These are phyloP conservation scores for Hirundichthys speculiger DNA, from an alignment of 2,113 vertebrate species.

Conservation along the genomic window DNA sequence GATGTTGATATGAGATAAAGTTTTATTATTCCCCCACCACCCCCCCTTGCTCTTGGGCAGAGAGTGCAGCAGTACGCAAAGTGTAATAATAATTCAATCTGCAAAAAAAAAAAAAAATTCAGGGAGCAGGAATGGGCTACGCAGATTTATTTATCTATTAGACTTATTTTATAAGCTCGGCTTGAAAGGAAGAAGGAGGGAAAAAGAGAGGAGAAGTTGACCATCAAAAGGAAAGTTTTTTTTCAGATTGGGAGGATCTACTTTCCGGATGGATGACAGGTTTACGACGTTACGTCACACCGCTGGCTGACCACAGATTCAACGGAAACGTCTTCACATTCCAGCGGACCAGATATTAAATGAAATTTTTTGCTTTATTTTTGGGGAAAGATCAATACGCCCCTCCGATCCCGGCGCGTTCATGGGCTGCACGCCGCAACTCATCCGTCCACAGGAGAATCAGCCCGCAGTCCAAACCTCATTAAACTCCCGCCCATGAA, in stretches of 20 bases:
- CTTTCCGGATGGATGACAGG: slow-evolving; percentile 32
- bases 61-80: slow-evolving; percentile 42
- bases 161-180: slow-evolving; percentile 32
- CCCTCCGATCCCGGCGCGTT: slow-evolving; percentile 2
- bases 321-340: slow-evolving; percentile 15
- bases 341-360: background rate
- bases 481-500: slow-evolving; percentile 64
- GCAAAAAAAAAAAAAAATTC: slow-evolving; percentile 31
- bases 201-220: slow-evolving; percentile 8
- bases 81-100: slow-evolving; percentile 49
- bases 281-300: too few relatives aligned
- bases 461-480: slow-evolving; percentile 62
- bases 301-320: slow-evolving; percentile 15
- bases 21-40: slow-evolving; percentile 23
- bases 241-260: slow-evolving; percentile 16
- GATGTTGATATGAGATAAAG: slow-evolving; percentile 36
- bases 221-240: slow-evolving; percentile 12
- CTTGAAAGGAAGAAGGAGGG: slow-evolving; percentile 12
- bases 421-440: slow-evolving; percentile 12
- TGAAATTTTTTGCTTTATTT: slow-evolving; percentile 2
- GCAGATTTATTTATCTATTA: slow-evolving; percentile 43
- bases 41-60: slow-evolving; percentile 16
- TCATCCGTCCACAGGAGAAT: slow-evolving; percentile 40
- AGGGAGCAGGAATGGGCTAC: slow-evolving; percentile 29
- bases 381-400: background rate